Evolutionary conservation across 2,888 invertebrate species (phyloP).

Genomic region (Apodemia mormo): DNA sequence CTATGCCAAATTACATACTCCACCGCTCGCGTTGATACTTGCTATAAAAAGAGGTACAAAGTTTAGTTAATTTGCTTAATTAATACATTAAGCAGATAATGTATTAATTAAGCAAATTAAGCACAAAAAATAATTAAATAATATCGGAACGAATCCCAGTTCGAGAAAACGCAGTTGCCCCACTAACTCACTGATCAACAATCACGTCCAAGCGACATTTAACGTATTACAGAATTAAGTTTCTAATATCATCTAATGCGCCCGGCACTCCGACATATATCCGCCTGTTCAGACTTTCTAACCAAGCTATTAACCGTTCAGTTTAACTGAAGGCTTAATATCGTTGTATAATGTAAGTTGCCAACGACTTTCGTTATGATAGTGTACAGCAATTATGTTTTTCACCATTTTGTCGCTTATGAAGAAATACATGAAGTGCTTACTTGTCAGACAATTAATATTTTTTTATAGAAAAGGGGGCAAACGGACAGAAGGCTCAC

Average conservation of each 20-base stretch:
- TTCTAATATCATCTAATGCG: slow-evolving; percentile 16
- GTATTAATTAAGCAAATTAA: too few species aligned
- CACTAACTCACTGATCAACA: neutral
- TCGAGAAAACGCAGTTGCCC: neutral
- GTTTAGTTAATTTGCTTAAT: too few species aligned
- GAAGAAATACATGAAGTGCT: too few species aligned
- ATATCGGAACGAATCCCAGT: too few species aligned
- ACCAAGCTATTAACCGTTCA: slow-evolving; percentile 5
- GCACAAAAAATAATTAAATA: too few species aligned
- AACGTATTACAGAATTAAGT: slow-evolving; percentile 13
- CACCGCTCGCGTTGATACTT: too few species aligned
- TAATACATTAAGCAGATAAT: too few species aligned
- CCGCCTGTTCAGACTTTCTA: slow-evolving; percentile 15
- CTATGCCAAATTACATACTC: too few species aligned
- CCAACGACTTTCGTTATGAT: neutral
- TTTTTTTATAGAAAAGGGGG: too few species aligned
- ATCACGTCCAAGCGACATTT: neutral
- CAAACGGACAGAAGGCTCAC: too few species aligned
- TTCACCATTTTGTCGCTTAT: neutral
- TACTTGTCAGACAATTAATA: too few species aligned
- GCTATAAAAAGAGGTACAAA: too few species aligned
- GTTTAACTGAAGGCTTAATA: slow-evolving; percentile 8
- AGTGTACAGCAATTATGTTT: neutral
- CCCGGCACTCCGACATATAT: slow-evolving; percentile 11
- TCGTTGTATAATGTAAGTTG: slow-evolving; percentile 3